Percentiles rank a stretch among this genome's conserved stretches.
Conservation (phyloP, 2,797 vertebrate genomes). For the Hippoglossus hippoglossus region DNA sequence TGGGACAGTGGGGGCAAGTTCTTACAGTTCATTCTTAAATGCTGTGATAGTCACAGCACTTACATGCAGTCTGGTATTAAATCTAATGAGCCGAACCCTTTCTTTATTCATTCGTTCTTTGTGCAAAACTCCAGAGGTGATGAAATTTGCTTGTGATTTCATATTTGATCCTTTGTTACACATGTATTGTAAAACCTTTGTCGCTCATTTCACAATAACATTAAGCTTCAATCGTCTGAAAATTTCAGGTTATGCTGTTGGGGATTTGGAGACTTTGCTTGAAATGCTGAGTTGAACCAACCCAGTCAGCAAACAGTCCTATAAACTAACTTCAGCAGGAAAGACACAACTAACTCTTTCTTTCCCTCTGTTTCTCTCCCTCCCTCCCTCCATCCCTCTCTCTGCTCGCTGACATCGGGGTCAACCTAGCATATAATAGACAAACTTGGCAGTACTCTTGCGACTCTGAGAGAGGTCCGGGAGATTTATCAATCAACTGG, state of each 20-base stretch:
- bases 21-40: constrained; percentile 63
- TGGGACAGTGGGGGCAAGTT: constrained; percentile 62
- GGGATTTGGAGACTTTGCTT: constrained; percentile 29
- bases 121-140: constrained; percentile 12
- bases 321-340: constrained; percentile 72
- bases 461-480: constrained; percentile 83
- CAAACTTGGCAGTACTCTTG: constrained; percentile 84
- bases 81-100: constrained; percentile 44
- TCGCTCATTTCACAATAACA: constrained; percentile 30
- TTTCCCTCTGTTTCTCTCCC: constrained; percentile 37
- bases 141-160: constrained; percentile 32
- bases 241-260: constrained; percentile 14
- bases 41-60: constrained; percentile 59
- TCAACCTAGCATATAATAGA: constrained; percentile 82
- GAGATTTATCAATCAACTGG: constrained; percentile 89
- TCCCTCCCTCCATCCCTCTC: constrained; percentile 36
- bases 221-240: constrained; percentile 16
- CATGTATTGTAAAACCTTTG: constrained; percentile 25
- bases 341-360: constrained; percentile 64
- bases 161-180: constrained; percentile 42
- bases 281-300: constrained; percentile 39
- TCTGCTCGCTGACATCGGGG: constrained; percentile 75
- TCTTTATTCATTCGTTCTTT: constrained; percentile 8
- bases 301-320: constrained; percentile 62
- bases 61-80: constrained; percentile 58